Conservation (phyloP, 2,797 vertebrate genomes). For the Brachyrhaphis roseni region DNA sequence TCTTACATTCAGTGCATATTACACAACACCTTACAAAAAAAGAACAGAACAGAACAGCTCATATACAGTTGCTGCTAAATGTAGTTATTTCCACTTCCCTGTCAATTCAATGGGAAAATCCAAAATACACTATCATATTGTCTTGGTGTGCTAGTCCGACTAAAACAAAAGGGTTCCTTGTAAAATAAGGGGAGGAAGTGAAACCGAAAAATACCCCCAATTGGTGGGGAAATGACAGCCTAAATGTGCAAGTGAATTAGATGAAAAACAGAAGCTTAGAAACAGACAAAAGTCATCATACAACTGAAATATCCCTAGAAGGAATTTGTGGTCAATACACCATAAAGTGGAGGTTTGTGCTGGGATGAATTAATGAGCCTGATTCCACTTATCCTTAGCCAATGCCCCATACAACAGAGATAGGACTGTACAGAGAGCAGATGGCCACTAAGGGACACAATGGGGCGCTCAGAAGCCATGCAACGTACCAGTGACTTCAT, state of each 20-base stretch:
- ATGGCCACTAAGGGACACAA: constrained; percentile 73
- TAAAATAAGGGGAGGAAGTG: constrained; percentile 63
- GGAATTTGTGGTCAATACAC: constrained; percentile 63
- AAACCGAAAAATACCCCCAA: constrained; percentile 46
- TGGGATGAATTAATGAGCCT: constrained; percentile 68
- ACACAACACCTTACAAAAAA: constrained; percentile 13
- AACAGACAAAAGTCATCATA: constrained; percentile 74
- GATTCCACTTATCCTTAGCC: constrained; percentile 59
- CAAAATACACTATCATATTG: constrained; percentile 32
- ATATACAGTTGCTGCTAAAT: neutral
- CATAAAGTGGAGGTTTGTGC: constrained; percentile 63
- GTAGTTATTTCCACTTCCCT: constrained; percentile 24
- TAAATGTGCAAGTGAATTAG: constrained; percentile 49
- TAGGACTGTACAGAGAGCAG: constrained; percentile 73
- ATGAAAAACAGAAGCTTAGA: constrained; percentile 63
- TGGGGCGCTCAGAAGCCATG: constrained; percentile 70
- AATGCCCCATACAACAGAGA: constrained; percentile 68
- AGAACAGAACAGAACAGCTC: neutral
- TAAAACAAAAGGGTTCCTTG: constrained; percentile 56
- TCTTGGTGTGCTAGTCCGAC: constrained; percentile 31
- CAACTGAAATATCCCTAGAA: constrained; percentile 60
- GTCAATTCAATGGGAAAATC: constrained; percentile 54
- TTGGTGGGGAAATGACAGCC: constrained; percentile 40
- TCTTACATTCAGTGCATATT: neutral
- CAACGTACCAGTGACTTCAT: constrained; percentile 72